Conservation (phyloP, 2,888 invertebrate species). For the Melanotus villosus region DNA sequence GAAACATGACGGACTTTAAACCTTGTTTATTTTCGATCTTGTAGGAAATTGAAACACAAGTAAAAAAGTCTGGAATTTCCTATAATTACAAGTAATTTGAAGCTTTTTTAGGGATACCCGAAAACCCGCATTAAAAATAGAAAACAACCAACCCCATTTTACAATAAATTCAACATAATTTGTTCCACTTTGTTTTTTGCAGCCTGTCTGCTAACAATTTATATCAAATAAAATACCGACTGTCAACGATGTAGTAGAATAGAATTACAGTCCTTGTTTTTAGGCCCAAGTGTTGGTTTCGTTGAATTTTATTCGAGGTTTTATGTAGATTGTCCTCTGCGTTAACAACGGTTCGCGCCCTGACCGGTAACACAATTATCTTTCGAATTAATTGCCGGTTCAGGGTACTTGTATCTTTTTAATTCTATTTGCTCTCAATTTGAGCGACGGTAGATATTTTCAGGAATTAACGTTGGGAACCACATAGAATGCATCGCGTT, state of each 20-base stretch:
- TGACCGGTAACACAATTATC: conserved; percentile 59
- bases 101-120: neutral
- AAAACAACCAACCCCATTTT: conserved; percentile 10
- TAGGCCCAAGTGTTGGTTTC: conserved; percentile 48
- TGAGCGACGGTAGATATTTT: conserved; percentile 17
- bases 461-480: conserved; percentile 3
- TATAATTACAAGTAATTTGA: conserved; percentile 10
- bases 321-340: conserved; percentile 50
- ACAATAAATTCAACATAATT: conserved; percentile 30
- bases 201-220: conserved; percentile 26
- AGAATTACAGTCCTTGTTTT: conserved; percentile 35
- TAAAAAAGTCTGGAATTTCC: neutral
- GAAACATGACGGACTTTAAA: conserved; percentile 60
- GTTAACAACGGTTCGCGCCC: conserved; percentile 53
- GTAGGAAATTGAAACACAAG: neutral
- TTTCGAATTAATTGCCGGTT: conserved; percentile 59
- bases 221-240: conserved; percentile 31
- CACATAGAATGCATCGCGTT: too few species aligned
- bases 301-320: conserved; percentile 57
- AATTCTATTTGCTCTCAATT: conserved; percentile 45
- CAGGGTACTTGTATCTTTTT: conserved; percentile 56
- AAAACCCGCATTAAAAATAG: conserved; percentile 18
- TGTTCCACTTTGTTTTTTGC: conserved; percentile 24
- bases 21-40: neutral
- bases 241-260: conserved; percentile 28